phyloP scores from a whole-genome alignment of 2,888 invertebrate genomes.

The Idaea aversata region DNA sequence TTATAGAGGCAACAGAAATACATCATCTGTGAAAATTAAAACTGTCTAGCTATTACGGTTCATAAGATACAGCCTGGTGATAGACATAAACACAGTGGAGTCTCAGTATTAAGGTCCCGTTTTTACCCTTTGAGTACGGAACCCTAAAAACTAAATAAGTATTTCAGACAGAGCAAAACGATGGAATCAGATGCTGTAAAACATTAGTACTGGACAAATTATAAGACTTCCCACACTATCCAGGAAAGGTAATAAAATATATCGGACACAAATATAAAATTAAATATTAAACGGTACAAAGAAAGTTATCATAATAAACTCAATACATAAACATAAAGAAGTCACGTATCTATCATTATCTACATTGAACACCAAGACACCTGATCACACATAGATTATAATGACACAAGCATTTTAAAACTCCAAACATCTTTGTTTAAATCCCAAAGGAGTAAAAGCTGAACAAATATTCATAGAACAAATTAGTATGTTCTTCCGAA shows the following conservation, averaged over 20 bases:
- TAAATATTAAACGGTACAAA: background rate
- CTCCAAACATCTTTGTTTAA: constrained; percentile 7
- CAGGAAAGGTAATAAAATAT: background rate
- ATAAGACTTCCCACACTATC: background rate
- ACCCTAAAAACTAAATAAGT: no score
- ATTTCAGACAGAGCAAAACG: no score
- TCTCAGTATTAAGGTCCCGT: no score
- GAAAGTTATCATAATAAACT: background rate
- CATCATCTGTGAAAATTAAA: no score
- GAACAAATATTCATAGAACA: constrained; percentile 53
- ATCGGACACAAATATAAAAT: background rate
- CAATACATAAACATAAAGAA: background rate
- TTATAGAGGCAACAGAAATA: no score
- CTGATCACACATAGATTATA: constrained; percentile 1
- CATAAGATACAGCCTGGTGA: no score
- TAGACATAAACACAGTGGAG: no score
- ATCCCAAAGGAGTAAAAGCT: constrained; percentile 43
- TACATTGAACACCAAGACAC: background rate
- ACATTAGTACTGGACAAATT: no score
- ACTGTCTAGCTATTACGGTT: no score
- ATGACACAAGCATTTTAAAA: constrained; percentile 2
- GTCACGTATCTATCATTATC: background rate
- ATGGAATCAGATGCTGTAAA: no score
- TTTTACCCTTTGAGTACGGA: no score
- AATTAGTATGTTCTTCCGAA: constrained; percentile 48